phyloP scores from a whole-genome alignment of 2,888 invertebrate genomes.

The Drosophila formosana region DNA sequence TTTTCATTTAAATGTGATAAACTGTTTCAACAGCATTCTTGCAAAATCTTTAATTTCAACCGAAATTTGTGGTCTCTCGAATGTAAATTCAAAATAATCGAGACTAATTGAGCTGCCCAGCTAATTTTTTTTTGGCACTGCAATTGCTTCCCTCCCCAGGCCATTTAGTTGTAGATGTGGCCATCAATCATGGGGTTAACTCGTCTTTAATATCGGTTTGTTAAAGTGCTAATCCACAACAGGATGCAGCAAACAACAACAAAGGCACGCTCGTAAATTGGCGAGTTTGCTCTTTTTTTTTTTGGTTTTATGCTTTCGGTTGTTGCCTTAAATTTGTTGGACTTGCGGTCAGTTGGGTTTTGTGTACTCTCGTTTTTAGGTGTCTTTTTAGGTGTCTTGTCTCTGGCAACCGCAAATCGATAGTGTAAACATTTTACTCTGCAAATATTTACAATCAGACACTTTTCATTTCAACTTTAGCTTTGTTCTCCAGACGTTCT shows the following conservation, averaged over 20 bases:
- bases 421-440: constrained; percentile 36
- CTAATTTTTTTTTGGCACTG: constrained; percentile 7
- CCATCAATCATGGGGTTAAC: constrained; percentile 19
- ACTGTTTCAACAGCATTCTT: constrained; percentile 53
- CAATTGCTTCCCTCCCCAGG: constrained; percentile 10
- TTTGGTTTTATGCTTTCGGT: constrained; percentile 7
- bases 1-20: constrained; percentile 54
- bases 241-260: constrained; percentile 7
- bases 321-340: constrained; percentile 32
- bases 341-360: constrained; percentile 23
- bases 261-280: not conserved
- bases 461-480: constrained; percentile 15
- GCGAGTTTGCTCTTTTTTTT: not conserved
- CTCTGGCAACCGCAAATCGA: constrained; percentile 39
- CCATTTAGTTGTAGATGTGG: not conserved
- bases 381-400: constrained; percentile 9
- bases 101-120: constrained; percentile 1
- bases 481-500: constrained; percentile 3
- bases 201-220: not conserved
- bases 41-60: constrained; percentile 44
- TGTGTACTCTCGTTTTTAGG: not conserved
- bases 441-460: constrained; percentile 22
- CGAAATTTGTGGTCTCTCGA: constrained; percentile 9
- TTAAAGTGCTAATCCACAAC: constrained; percentile 26
- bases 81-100: constrained; percentile 10